phyloP scores from a whole-genome alignment of 2,113 vertebrate genomes.

The Hippocampus mohnikei region DNA sequence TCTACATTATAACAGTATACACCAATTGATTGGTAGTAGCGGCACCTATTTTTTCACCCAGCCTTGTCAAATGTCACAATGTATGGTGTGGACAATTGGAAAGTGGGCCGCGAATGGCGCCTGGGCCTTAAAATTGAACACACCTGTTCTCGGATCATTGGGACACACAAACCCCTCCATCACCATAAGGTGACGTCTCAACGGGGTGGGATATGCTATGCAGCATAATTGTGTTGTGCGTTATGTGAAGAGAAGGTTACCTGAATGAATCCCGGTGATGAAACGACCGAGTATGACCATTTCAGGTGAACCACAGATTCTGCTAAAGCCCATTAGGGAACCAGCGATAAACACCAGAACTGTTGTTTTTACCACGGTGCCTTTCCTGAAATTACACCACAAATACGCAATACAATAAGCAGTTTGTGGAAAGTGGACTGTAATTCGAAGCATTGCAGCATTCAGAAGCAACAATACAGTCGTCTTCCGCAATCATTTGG shows the following conservation, averaged over 20 bases:
- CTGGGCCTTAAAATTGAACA: too few species aligned
- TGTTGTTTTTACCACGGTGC: slow-evolving; percentile 76
- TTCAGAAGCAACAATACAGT: neutral
- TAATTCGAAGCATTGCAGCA: neutral
- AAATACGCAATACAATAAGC: slow-evolving; percentile 1
- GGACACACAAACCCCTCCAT: too few species aligned
- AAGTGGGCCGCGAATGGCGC: too few species aligned
- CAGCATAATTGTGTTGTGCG: too few species aligned
- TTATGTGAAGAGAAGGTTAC: slow-evolving; percentile 52
- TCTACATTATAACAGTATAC: too few species aligned
- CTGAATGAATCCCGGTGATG: slow-evolving; percentile 84
- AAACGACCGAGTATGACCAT: slow-evolving; percentile 85
- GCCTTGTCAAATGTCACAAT: too few species aligned
- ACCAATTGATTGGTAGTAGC: too few species aligned
- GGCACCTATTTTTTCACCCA: too few species aligned
- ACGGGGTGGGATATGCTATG: too few species aligned
- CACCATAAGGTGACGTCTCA: too few species aligned
- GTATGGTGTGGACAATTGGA: too few species aligned
- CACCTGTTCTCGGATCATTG: too few species aligned
- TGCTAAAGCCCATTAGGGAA: slow-evolving; percentile 81
- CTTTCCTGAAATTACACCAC: slow-evolving; percentile 73
- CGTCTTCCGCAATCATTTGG: neutral
- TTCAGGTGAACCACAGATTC: slow-evolving; percentile 78
- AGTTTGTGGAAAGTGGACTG: neutral
- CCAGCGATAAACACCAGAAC: slow-evolving; percentile 80